phyloP scores from a whole-genome alignment of 2,797 vertebrate genomes.

The Premnoplex brunnescens region DNA sequence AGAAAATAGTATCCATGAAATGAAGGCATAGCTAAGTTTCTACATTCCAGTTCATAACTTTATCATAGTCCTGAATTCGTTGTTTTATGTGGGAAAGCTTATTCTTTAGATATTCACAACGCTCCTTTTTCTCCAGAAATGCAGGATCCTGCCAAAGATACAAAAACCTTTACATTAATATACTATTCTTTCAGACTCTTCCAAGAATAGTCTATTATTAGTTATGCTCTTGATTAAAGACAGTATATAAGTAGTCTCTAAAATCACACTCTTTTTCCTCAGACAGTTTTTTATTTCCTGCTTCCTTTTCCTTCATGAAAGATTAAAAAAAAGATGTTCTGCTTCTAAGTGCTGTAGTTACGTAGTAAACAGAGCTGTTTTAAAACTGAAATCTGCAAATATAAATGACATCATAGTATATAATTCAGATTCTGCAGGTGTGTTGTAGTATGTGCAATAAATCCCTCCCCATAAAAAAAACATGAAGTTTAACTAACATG shows the following conservation, averaged over 20 bases:
- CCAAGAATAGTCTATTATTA: neutral
- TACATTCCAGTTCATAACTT: conserved; percentile 93
- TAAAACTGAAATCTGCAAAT: neutral
- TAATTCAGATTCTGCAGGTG: neutral
- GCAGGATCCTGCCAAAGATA: conserved; percentile 84
- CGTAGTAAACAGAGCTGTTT: neutral
- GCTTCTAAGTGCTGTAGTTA: neutral
- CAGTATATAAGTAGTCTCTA: neutral
- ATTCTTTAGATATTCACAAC: conserved; percentile 95
- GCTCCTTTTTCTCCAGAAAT: conserved; percentile 95
- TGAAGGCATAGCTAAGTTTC: conserved; percentile 57
- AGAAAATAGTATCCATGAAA: neutral
- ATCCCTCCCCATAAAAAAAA: neutral
- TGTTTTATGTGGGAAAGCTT: conserved; percentile 98
- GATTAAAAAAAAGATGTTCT: neutral
- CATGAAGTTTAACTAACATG: neutral
- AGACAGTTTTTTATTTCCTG: neutral
- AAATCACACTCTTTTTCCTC: neutral
- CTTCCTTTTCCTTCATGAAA: neutral
- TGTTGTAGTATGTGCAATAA: neutral
- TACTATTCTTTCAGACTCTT: neutral
- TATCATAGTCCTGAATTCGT: conserved; percentile 95
- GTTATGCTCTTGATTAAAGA: neutral
- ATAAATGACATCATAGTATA: accelerated
- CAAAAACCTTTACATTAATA: neutral